Evolutionary conservation across 2,797 vertebrate species (phyloP).

Genomic region (Hemibagrus guttatus): DNA sequence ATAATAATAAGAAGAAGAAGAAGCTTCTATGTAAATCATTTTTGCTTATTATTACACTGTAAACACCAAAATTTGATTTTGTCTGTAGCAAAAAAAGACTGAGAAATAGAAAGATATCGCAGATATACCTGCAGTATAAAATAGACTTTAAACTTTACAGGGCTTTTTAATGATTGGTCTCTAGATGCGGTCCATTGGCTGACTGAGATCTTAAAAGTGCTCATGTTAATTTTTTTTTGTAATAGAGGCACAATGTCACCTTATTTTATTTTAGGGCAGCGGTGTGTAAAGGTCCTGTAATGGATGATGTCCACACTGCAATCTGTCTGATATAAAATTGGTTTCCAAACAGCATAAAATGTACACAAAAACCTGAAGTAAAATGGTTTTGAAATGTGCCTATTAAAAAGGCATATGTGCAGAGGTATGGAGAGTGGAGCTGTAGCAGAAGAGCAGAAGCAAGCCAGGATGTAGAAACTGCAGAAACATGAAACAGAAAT

Average conservation of each 20-base stretch:
- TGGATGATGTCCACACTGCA: constrained; percentile 1
- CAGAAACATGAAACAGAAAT: background rate
- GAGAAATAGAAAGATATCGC: no score
- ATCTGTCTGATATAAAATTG: background rate
- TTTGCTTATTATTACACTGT: no score
- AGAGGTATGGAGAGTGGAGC: background rate
- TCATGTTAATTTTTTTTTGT: background rate
- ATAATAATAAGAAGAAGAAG: no score
- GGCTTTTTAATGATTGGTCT: background rate
- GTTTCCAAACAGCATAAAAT: background rate
- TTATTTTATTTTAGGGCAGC: constrained; percentile 16
- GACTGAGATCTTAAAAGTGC: background rate
- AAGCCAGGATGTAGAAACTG: background rate
- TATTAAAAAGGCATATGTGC: background rate
- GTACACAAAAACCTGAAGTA: background rate
- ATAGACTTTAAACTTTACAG: constrained; percentile 21
- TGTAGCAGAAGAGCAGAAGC: no score
- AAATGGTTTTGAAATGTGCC: background rate
- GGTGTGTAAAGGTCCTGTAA: constrained; percentile 1
- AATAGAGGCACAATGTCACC: background rate
- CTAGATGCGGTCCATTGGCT: constrained; percentile 8
- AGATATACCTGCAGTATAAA: constrained; percentile 3
- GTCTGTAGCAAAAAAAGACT: no score
- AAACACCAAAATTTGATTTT: no score
- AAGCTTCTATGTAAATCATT: no score